phyloP scores from a whole-genome alignment of 2,888 invertebrate genomes.

The Poecilus cupreus region DNA sequence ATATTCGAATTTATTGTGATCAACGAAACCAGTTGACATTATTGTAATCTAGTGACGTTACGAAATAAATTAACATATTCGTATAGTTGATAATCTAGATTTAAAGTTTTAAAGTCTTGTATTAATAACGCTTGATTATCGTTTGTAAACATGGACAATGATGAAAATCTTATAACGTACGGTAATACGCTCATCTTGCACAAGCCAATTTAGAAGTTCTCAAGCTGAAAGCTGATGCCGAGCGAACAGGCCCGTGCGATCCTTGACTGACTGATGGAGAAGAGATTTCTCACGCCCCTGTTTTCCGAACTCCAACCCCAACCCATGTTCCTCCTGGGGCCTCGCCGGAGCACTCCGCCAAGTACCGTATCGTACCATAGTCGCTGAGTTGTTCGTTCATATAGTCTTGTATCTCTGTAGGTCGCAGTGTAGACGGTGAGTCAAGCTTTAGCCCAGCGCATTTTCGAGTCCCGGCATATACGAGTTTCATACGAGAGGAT shows the following conservation, averaged over 20 bases:
- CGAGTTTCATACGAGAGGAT: conserved; percentile 59
- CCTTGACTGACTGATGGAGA: background rate
- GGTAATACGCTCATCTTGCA: conserved; percentile 43
- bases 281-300: background rate
- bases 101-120: conserved; percentile 42
- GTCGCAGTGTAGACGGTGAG: conserved; percentile 60
- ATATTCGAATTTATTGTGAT: conserved; percentile 49
- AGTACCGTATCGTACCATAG: conserved; percentile 59
- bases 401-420: conserved; percentile 60
- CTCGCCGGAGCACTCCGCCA: conserved; percentile 52
- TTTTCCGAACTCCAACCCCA: background rate
- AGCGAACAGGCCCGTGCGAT: conserved; percentile 33
- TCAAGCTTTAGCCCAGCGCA: conserved; percentile 60
- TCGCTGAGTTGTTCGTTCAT: conserved; percentile 57
- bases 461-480: conserved; percentile 56
- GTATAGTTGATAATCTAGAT: conserved; percentile 39
- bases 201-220: conserved; percentile 42
- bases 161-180: conserved; percentile 48
- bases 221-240: conserved; percentile 39
- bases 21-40: conserved; percentile 44
- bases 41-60: conserved; percentile 46
- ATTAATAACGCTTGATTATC: conserved; percentile 44
- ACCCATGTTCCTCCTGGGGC: background rate
- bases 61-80: conserved; percentile 46
- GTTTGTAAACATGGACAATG: conserved; percentile 44